Conservation (phyloP, 2,113 vertebrate species). For the Limanda limanda region DNA sequence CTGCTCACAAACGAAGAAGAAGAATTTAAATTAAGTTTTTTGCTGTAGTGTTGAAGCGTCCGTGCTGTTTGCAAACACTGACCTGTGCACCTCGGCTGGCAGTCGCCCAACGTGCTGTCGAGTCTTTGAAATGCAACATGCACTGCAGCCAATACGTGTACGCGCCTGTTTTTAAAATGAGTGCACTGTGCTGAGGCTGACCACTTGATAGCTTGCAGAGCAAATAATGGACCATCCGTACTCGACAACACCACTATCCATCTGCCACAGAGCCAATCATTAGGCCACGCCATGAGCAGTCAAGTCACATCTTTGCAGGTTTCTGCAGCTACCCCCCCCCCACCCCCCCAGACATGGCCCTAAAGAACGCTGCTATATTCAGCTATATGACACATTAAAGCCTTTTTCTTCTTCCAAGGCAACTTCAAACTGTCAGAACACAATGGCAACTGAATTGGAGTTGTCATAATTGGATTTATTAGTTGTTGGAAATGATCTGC, state of each 20-base stretch:
- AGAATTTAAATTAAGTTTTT: too few species aligned
- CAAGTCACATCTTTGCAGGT: conserved; percentile 27
- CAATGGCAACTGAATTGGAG: too few species aligned
- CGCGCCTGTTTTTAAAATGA: background rate
- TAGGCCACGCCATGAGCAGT: conserved; percentile 14
- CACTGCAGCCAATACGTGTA: background rate
- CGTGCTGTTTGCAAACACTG: too few species aligned
- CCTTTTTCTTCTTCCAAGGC: conserved; percentile 23
- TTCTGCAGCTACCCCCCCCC: background rate
- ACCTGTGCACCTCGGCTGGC: too few species aligned
- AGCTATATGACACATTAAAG: background rate
- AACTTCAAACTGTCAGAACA: background rate
- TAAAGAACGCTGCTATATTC: conserved; percentile 18
- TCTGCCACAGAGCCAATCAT: conserved; percentile 1
- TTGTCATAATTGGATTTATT: too few species aligned
- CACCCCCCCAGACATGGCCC: background rate
- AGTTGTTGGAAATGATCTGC: too few species aligned
- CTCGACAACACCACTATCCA: conserved; percentile 6
- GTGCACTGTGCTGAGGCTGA: background rate
- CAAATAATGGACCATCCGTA: background rate
- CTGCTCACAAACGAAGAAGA: too few species aligned
- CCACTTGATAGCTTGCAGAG: background rate
- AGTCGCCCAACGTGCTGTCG: too few species aligned
- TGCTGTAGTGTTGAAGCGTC: too few species aligned
- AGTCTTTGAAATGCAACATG: background rate